Percentiles rank a stretch among this genome's conserved stretches.
These are phyloP conservation scores for Potorous gilbertii DNA, from an alignment of 2,797 vertebrate species.

Conservation along the genomic window DNA sequence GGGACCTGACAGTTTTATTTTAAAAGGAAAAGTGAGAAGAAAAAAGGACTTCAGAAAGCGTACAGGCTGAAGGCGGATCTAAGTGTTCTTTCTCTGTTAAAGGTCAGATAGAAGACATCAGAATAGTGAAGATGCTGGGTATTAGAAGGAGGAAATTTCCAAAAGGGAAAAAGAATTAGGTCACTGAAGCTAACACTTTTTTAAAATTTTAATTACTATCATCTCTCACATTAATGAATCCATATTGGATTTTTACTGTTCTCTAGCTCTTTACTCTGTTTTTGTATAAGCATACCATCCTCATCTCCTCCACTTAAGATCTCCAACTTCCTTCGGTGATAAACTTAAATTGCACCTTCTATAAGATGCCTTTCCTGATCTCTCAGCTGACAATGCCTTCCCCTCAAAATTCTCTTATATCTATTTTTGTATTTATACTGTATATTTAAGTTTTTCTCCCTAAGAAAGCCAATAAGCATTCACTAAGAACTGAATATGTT, in stretches of 20 bases:
- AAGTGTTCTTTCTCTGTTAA: neutral
- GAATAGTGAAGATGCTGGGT: neutral
- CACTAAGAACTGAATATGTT: neutral
- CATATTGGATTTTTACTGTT: too few species aligned
- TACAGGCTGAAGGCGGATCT: neutral
- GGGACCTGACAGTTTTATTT: neutral
- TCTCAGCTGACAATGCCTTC: neutral
- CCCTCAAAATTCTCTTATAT: neutral
- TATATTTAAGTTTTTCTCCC: neutral
- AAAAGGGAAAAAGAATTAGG: neutral
- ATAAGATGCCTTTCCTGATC: neutral
- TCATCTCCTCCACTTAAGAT: neutral
- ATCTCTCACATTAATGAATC: too few species aligned
- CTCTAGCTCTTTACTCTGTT: neutral
- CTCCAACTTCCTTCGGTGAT: neutral
- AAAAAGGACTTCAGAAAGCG: neutral
- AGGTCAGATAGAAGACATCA: neutral
- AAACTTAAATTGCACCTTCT: neutral
- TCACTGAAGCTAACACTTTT: neutral
- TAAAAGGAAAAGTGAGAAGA: neutral
- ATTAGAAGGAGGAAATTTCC: neutral
- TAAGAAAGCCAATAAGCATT: neutral
- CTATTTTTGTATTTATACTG: neutral
- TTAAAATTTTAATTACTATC: too few species aligned
- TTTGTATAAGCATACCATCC: neutral